Evolutionary conservation across 2,113 vertebrate genomes (phyloP), one percentile per base, ranked within the genome.

Genomic region (Bufo gargarizans): DNA sequence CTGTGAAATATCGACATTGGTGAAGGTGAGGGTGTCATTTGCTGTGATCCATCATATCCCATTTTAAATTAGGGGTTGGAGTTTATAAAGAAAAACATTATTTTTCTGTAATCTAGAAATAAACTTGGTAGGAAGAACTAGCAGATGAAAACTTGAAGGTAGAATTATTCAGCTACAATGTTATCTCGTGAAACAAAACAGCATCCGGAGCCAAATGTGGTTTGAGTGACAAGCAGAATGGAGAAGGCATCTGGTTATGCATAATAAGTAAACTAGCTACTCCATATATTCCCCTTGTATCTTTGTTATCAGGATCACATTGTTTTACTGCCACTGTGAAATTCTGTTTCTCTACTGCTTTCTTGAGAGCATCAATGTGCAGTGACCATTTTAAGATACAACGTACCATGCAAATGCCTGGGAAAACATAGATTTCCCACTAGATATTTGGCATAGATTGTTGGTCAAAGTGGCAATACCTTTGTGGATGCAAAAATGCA

Each of bases 151-250:
- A 84, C 61, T 67, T 88, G 87, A 88, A 84, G 87, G 87, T 88
- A 77, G 72, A 84, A 88, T 88, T 88, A 88, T 88, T 88, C 87
- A 77, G 87, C 72, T 88, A 84, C 87, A 88, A 84, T 77, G 72
- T 88, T 88, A 88, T 88, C 81, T 83, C 43, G 71, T 84, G n/a
- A 77, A 88, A 84, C 43, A 84, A 88, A 88, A 88, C 87, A 88
- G 55, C 43, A 83, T 88, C 87, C 45, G 12, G 80, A 55, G 72
- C 87, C 80, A 88, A 84, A 84, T 77, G 81, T 77, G 74, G 71
- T 77, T 82, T 88, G 87, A 84, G 72, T 88, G 87, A 88, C 87
- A 83, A 63, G 81, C 47, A 77, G 58, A 88, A 88, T 88, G 47
- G 22, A 84, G 87, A 22, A 77, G 71, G 87, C 87, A 88, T 88